These are phyloP conservation scores for Elgonia sp. DNA, from an alignment of 2,888 invertebrate genomes.

Conservation along the genomic window DNA sequence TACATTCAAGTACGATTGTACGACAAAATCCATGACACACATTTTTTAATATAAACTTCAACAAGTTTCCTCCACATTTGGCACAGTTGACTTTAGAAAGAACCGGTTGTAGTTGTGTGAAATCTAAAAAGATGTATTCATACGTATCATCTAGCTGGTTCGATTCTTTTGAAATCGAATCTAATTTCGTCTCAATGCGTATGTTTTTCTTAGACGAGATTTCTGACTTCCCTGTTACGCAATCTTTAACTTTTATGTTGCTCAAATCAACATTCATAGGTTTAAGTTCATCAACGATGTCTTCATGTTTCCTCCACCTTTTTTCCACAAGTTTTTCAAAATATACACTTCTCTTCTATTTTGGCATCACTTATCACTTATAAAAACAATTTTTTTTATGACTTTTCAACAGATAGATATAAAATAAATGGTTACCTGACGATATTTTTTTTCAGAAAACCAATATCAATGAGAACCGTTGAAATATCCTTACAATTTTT, in stretches of 20 bases:
- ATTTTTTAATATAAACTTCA: slow-evolving; percentile 44
- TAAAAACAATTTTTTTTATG: slow-evolving; percentile 33
- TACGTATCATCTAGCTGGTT: background rate
- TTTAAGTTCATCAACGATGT: slow-evolving; percentile 24
- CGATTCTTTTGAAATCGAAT: slow-evolving; percentile 30
- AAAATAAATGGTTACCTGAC: slow-evolving; percentile 28
- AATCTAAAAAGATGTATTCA: slow-evolving; percentile 45
- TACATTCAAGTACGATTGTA: slow-evolving; percentile 42
- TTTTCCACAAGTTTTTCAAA: slow-evolving; percentile 36
- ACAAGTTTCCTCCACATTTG: slow-evolving; percentile 41
- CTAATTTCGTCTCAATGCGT: slow-evolving; percentile 29
- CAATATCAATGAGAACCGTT: slow-evolving; percentile 8
- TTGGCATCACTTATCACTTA: slow-evolving; percentile 37
- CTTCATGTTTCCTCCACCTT: slow-evolving; percentile 32
- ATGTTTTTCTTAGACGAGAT: slow-evolving; percentile 14
- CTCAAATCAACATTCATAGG: slow-evolving; percentile 25
- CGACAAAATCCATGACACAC: slow-evolving; percentile 37
- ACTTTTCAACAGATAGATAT: slow-evolving; percentile 28
- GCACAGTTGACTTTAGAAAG: slow-evolving; percentile 37
- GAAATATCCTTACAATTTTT: slow-evolving; percentile 15
- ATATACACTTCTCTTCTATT: slow-evolving; percentile 19
- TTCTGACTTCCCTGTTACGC: slow-evolving; percentile 8
- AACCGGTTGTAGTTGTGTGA: slow-evolving; percentile 21
- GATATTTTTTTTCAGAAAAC: slow-evolving; percentile 29
- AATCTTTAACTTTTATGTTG: slow-evolving; percentile 29